phyloP scores from a whole-genome alignment of 2,113 vertebrate species.

The Stictonetta naevosa region DNA sequence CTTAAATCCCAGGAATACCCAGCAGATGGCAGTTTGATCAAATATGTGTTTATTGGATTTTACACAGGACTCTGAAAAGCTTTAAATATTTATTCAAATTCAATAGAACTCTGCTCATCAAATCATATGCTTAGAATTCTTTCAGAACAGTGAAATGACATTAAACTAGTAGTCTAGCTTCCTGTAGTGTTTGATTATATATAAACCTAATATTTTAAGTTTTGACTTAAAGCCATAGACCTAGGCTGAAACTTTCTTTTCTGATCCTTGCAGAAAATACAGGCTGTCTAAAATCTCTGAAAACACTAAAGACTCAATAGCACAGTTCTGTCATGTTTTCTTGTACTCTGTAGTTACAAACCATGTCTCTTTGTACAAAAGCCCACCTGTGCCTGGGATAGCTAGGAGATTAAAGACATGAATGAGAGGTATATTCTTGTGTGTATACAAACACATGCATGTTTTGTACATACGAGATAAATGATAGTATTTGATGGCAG shows the following conservation, averaged over 20 bases:
- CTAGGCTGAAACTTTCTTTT: neutral
- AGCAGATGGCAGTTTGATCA: conserved; percentile 82
- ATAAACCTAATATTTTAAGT: neutral
- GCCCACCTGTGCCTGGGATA: neutral
- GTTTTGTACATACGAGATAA: neutral
- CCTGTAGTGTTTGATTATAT: neutral
- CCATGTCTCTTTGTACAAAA: accelerated
- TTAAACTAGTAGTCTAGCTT: neutral
- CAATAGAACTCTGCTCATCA: conserved; percentile 69
- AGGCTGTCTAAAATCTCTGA: neutral
- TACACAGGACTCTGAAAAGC: conserved; percentile 41
- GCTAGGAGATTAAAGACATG: neutral
- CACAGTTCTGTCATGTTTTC: neutral
- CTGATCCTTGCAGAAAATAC: neutral
- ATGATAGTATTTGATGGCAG: neutral
- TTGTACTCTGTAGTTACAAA: neutral
- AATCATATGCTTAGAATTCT: conserved; percentile 62
- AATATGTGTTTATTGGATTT: conserved; percentile 61
- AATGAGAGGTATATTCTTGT: neutral
- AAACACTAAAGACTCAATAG: neutral
- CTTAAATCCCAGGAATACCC: conserved; percentile 29
- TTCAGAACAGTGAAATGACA: conserved; percentile 43
- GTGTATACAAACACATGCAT: accelerated
- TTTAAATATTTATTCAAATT: conserved; percentile 74
- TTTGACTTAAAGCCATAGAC: neutral